Evolutionary conservation across 2,888 invertebrate species (phyloP), one percentile per base, ranked within the genome.

Genomic region (Sinelater perroti): DNA sequence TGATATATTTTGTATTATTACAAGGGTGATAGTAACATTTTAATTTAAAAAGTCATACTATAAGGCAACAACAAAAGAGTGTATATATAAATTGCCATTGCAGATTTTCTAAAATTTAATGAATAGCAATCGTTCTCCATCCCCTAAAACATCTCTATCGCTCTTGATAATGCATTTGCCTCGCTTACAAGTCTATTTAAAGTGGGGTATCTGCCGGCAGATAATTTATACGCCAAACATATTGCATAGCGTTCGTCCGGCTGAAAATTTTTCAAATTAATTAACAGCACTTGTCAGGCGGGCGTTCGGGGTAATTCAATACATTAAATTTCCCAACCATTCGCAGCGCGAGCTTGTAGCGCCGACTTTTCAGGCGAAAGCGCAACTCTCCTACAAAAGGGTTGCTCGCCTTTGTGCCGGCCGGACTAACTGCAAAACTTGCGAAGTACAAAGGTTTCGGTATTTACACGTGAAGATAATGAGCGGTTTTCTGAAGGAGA

Each of bases 401-500:
- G 35, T 17, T 35, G 2, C 28, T 35, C 18, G n/a, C n/a, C 16
- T 2, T 17, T 5, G 35, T 16, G n/a, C 2, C 2, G 5, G n/a
- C n/a, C n/a, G n/a, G 17, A 35, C 18, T 35, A 35, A 35, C 35
- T 16, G 33, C 33, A 10, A n/a, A n/a, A 33, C 14, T 40, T 11
- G 6, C 7, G 24, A 2, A 13, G 14, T 8, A 10, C 21, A 52
- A 52, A 52, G 44, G 35, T 44, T 52, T 42, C 44, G 24, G 21
- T 52, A 44, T 44, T 26, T 44, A 17, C 30, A 28, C 44, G 28
- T 46, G 21, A 46, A 17, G 54, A 36, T 59, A 59, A 59, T 59
- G 50, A 59, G 49, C 51, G 35, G 53, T 59, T 54, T 55, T 55
- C 54, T 59, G 42, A 54, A 50, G 54, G 44, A 21, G 31, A 55